These are phyloP conservation scores for Urosaurus nigricauda DNA, from an alignment of 2,797 vertebrate genomes.

Conservation along the genomic window DNA sequence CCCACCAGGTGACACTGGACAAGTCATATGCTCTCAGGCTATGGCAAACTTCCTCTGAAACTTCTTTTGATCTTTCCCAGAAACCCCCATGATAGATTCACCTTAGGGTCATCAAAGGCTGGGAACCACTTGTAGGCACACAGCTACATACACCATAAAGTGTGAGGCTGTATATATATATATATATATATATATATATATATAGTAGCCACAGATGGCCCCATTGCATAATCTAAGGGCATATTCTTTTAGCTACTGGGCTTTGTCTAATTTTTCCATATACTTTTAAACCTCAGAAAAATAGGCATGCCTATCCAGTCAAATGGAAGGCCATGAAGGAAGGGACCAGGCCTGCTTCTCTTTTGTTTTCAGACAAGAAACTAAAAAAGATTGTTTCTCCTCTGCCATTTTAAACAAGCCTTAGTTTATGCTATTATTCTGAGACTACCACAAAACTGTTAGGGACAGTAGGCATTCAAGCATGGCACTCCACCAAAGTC, in stretches of 20 bases:
- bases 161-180: not conserved
- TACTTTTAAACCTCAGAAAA: rapidly evolving
- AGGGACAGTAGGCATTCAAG: not conserved
- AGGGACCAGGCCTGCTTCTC: not conserved
- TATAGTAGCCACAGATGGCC: too few relatives aligned
- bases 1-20: too few relatives aligned
- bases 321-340: not conserved
- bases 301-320: not conserved
- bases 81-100: too few relatives aligned
- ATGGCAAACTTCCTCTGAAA: too few relatives aligned
- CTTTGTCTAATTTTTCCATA: rapidly evolving
- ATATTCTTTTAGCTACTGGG: not conserved
- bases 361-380: not conserved
- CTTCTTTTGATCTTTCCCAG: too few relatives aligned
- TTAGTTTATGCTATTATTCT: not conserved
- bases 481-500: too few relatives aligned
- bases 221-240: not conserved
- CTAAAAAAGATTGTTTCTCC: not conserved
- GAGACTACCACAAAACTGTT: not conserved
- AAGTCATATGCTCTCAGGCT: too few relatives aligned
- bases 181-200: too few relatives aligned
- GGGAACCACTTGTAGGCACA: too few relatives aligned
- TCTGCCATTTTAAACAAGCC: not conserved
- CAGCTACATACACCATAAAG: too few relatives aligned
- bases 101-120: too few relatives aligned